Percentiles rank a stretch among this genome's conserved stretches.
Evolutionary conservation across 2,113 vertebrate genomes (phyloP).

Genomic region (Eptesicus fuscus): DNA sequence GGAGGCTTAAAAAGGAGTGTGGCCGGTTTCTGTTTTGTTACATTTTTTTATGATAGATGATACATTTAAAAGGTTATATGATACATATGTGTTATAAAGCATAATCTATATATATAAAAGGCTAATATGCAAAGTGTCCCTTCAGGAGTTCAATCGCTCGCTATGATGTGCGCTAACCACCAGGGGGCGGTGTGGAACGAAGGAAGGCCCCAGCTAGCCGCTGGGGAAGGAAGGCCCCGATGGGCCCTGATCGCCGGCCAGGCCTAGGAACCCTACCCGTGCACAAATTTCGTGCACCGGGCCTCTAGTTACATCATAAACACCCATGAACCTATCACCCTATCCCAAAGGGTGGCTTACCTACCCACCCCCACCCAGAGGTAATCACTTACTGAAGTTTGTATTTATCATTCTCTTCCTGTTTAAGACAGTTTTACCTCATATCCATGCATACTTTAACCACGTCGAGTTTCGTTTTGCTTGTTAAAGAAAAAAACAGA

Average conservation of each 20-base stretch:
- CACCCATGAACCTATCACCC: neutral
- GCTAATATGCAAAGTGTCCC: too few species aligned
- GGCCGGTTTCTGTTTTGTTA: slow-evolving; percentile 36
- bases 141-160: too few species aligned
- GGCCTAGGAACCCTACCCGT: too few species aligned
- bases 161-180: too few species aligned
- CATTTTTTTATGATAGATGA: neutral
- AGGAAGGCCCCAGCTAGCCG: too few species aligned
- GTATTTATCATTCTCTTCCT: neutral
- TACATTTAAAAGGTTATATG: neutral
- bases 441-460: neutral
- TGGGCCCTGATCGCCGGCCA: too few species aligned
- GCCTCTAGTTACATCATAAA: neutral
- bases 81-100: neutral
- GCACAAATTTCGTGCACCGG: too few species aligned
- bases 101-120: neutral
- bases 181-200: too few species aligned
- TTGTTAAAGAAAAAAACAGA: neutral
- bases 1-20: slow-evolving; percentile 23
- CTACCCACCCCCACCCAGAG: neutral
- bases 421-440: neutral
- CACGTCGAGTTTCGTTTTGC: neutral
- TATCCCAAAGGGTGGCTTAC: neutral
- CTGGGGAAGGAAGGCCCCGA: too few species aligned
- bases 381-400: neutral